phyloP scores from a whole-genome alignment of 2,888 invertebrate species.

The Chloroclysta siterata region DNA sequence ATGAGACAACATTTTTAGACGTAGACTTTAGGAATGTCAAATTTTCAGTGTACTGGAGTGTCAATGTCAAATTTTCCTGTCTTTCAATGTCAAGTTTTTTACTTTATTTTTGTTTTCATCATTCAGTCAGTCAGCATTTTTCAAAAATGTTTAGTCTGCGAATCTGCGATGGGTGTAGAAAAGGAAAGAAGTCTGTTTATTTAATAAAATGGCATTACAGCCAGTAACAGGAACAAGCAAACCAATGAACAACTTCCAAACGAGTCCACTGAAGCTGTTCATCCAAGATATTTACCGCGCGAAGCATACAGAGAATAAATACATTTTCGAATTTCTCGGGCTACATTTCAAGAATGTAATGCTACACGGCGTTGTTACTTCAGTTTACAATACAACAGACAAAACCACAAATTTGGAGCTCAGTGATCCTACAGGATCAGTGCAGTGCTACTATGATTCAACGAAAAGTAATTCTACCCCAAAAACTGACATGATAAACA shows the following conservation, averaged over 20 bases:
- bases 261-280: constrained; percentile 68
- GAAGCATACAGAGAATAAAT: constrained; percentile 61
- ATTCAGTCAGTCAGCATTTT: too few species aligned
- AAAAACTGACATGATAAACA: constrained; percentile 52
- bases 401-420: constrained; percentile 65
- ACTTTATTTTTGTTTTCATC: too few species aligned
- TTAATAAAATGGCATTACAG: too few species aligned
- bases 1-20: too few species aligned
- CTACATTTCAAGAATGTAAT: constrained; percentile 73
- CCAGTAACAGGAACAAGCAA: background rate
- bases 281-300: constrained; percentile 78
- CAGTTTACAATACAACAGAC: constrained; percentile 59
- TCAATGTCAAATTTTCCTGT: too few species aligned
- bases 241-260: constrained; percentile 45
- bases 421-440: constrained; percentile 71
- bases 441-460: constrained; percentile 68
- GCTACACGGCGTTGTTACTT: constrained; percentile 73
- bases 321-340: constrained; percentile 70
- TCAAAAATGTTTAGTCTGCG: too few species aligned
- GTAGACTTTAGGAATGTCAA: too few species aligned
- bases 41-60: too few species aligned
- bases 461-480: constrained; percentile 61
- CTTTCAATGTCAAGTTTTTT: too few species aligned
- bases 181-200: background rate
- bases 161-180: background rate